Evolutionary conservation across 1,140 invertebrate genomes (phyloP), one percentile per base, ranked within the genome.

Genomic region (Drosophila athabasca): DNA sequence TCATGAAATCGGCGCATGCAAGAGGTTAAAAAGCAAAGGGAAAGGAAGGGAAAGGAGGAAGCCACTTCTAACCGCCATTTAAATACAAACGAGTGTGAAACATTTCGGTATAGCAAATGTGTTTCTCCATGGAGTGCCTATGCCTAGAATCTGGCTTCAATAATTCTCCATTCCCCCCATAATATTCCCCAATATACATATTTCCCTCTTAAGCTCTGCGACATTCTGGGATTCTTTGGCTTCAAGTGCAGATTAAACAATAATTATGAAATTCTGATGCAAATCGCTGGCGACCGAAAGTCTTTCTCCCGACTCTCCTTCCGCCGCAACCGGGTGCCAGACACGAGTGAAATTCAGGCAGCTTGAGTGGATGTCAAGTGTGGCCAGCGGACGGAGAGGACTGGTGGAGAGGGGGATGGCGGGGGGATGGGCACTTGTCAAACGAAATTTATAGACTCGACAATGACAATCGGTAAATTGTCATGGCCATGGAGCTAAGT

Each of bases 241-340:
- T 61, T 87, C 75, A 72, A 87, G 82, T 79, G 83, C 69, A 87
- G 57, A 79, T 87, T 82, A 87, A 87, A 87, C 83, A 87, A 87
- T 87, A 87, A 87, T 87, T 87, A 88, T 87, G 66, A 76, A 79
- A 76, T 69, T 82, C 75, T 68, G 73, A 87, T 87, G 82, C 82
- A 87, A 83, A 87, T 82, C 62, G 52, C 44, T 7, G 45, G 54
- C 50, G 64, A 57, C 75, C 50, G 52, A 57, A 43, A 48, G 46
- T 43, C 72, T 39, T 39, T 59, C 31, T 31, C 31, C 49, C n/a
- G 7, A 0, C 29, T 31, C 29, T 31, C 19, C 41, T 11, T 15
- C 2, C 11, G 31, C 29, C 13, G 15, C 31, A 52, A 60, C 59
- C 77, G 48, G 65, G 3, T 2, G 51, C 46, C 51, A 46, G 51